Evolutionary conservation across 2,888 invertebrate genomes (phyloP).

Genomic region (Meiosimyza platycephala): DNA sequence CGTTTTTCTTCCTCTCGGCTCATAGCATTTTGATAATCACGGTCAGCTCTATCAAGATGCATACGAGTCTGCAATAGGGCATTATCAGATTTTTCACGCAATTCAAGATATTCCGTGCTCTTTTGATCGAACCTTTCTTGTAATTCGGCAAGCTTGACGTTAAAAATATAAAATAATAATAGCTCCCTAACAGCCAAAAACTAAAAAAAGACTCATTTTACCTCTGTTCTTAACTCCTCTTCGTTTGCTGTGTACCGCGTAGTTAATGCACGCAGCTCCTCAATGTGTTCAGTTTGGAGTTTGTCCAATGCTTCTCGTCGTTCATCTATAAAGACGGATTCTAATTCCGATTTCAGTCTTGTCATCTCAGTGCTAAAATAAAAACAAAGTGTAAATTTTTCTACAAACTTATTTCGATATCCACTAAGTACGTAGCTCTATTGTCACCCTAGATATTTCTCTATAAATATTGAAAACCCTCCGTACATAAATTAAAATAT

Average conservation of each 20-base stretch:
- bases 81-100: conserved; percentile 72
- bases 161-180: background rate
- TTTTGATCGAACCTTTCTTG: conserved; percentile 72
- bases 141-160: conserved; percentile 73
- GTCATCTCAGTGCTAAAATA: conserved; percentile 70
- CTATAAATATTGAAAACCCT: too few species aligned
- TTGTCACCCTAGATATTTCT: too few species aligned
- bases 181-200: too few species aligned
- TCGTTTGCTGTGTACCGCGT: conserved; percentile 71
- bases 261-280: conserved; percentile 70
- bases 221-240: conserved; percentile 72
- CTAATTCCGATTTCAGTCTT: conserved; percentile 73
- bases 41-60: conserved; percentile 66
- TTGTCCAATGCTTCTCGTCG: conserved; percentile 71
- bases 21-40: conserved; percentile 66
- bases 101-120: conserved; percentile 57
- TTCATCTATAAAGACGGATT: conserved; percentile 73
- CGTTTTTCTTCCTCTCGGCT: conserved; percentile 64
- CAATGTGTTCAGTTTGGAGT: conserved; percentile 71
- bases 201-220: conserved; percentile 45
- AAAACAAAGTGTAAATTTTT: background rate
- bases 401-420: background rate
- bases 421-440: background rate
- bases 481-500: too few species aligned
- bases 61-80: conserved; percentile 64